phyloP scores from a whole-genome alignment of 92 coral and sea anemone genomes.

The Palythoa heliodiscus region DNA sequence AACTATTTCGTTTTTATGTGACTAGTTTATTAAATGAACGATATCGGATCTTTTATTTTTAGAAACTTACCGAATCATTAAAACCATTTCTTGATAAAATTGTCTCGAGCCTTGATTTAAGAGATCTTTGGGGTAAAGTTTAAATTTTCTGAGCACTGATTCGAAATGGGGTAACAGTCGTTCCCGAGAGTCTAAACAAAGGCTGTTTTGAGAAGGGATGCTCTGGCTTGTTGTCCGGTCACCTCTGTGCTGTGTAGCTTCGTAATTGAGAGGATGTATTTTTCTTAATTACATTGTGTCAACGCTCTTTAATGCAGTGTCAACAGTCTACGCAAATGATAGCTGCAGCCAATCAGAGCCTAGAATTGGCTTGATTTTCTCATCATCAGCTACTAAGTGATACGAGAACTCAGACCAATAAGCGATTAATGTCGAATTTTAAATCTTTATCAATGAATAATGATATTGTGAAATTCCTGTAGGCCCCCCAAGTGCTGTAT shows the following conservation, averaged over 20 bases:
- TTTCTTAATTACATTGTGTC: conserved; percentile 97
- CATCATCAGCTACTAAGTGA: conserved; percentile 96
- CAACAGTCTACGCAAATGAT: conserved; percentile 97
- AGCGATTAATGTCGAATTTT: conserved; percentile 96
- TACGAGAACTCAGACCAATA: conserved; percentile 95
- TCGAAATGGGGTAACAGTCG: background rate
- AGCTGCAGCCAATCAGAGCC: conserved; percentile 76
- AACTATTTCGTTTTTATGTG: conserved; percentile 23
- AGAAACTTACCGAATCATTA: conserved; percentile 19
- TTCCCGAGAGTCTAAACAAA: conserved; percentile 65
- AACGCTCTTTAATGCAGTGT: conserved; percentile 93
- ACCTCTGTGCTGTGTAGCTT: conserved; percentile 42
- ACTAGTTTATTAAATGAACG: background rate
- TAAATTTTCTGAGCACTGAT: background rate
- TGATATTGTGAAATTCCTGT: conserved; percentile 97
- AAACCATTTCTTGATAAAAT: conserved; percentile 10
- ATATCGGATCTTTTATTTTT: conserved; percentile 3
- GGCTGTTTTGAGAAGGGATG: conserved; percentile 73
- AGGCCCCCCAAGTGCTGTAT: conserved; percentile 93
- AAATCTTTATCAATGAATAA: conserved; percentile 95
- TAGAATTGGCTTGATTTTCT: conserved; percentile 92
- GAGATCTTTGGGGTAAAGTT: background rate
- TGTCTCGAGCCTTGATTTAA: background rate
- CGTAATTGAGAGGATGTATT: conserved; percentile 96
- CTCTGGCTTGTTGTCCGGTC: conserved; percentile 55